phyloP scores from a whole-genome alignment of 2,888 invertebrate species.

The Creontiades dilutus region DNA sequence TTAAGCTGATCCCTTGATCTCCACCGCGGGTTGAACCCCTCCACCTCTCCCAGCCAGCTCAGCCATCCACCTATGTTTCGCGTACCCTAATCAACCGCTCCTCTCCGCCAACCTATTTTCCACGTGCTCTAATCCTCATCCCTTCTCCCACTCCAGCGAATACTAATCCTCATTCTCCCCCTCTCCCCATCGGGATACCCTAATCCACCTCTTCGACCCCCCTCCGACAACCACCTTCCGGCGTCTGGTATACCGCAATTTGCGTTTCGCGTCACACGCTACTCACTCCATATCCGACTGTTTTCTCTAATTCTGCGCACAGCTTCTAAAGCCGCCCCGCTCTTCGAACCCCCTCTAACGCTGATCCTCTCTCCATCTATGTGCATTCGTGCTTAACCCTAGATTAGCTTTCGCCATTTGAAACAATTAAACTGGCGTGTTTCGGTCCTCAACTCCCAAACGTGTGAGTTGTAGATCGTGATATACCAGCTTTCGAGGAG shows the following conservation, averaged over 20 bases:
- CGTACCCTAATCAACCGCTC: neutral
- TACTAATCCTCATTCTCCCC: neutral
- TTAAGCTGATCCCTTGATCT: neutral
- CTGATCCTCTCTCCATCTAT: neutral
- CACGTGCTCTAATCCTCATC: neutral
- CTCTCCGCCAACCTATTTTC: neutral
- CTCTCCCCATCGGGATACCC: neutral
- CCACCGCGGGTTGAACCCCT: neutral
- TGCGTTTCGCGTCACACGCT: neutral
- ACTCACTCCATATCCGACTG: neutral
- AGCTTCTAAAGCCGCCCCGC: neutral
- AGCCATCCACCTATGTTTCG: neutral
- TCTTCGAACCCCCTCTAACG: neutral
- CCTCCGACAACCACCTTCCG: neutral
- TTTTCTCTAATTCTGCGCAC: conserved; percentile 10
- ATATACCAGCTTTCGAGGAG: no score
- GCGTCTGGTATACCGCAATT: neutral
- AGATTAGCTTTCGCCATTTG: neutral
- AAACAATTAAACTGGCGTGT: neutral
- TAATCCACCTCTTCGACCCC: neutral
- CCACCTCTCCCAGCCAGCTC: neutral
- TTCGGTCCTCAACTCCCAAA: neutral
- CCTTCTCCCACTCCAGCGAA: neutral
- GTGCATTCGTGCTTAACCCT: neutral
- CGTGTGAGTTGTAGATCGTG: no score